Percentiles rank a stretch among this genome's conserved stretches.
Evolutionary conservation across 2,797 vertebrate genomes (phyloP).

Genomic region (Microctenopoma stevenorrisi): DNA sequence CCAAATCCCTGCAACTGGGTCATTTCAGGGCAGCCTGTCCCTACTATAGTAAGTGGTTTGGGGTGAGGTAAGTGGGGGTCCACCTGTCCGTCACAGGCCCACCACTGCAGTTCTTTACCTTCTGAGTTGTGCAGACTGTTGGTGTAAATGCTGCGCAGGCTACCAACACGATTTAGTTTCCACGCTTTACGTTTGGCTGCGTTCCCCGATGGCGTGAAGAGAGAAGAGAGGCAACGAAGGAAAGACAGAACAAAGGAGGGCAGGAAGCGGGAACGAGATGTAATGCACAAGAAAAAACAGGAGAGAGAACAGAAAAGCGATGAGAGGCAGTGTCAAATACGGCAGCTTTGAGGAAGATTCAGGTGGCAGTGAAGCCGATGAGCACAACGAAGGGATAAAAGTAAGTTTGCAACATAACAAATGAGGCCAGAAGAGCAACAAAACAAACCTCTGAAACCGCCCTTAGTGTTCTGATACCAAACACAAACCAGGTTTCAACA

Average conservation of each 20-base stretch:
- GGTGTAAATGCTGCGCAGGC: constrained; percentile 93
- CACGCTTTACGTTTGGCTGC: constrained; percentile 94
- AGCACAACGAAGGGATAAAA: constrained; percentile 6
- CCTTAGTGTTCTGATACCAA: not conserved
- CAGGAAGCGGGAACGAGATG: not conserved
- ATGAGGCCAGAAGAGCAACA: not conserved
- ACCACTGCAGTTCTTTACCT: constrained; percentile 79
- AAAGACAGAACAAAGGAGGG: constrained; percentile 23
- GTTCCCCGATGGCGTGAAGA: constrained; percentile 84
- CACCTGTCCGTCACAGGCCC: constrained; percentile 10
- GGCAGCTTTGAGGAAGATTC: not conserved
- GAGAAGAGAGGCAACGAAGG: constrained; percentile 71
- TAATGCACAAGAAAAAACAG: constrained; percentile 56
- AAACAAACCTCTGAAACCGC: not conserved
- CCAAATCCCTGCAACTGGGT: constrained; percentile 9
- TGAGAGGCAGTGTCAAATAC: constrained; percentile 30
- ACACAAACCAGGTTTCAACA: not conserved
- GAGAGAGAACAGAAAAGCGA: constrained; percentile 68
- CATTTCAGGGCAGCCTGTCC: constrained; percentile 1
- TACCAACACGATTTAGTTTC: constrained; percentile 94
- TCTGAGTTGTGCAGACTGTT: constrained; percentile 89
- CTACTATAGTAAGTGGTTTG: constrained; percentile 13
- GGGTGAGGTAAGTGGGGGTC: not conserved
- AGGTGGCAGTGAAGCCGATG: constrained; percentile 12
- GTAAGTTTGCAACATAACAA: constrained; percentile 32